Base-by-base conservation (phyloP, 1,140 invertebrate genomes). In the Mesaphorura yosii region DNA sequence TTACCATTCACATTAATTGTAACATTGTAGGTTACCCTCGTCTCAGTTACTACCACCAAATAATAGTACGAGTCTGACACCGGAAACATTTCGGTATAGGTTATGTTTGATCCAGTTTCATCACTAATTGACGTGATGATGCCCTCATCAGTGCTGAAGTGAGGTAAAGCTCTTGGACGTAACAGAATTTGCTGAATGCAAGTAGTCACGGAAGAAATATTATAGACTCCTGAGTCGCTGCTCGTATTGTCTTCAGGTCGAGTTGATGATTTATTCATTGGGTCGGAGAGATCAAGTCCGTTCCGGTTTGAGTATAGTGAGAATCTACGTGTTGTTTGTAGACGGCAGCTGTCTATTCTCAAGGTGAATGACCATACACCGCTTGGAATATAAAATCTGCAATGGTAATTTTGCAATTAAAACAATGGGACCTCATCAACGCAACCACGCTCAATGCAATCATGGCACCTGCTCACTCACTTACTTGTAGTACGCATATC, bases 31-130 rank as follows among this genome's bases (percentile, higher is more conserved):
- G 66, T 62, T 44, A 74, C 69, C 25, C 69, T 63, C 48, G 68
- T 72, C 52, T 67, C 67, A 3, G 75, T 70, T 28, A 72, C 65
- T 27, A 77, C 65, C 55, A 75, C 61, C 38, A 76, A 61, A 66
- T 76, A 76, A 62, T 76, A 76, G 66, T 75, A 76, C 42, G 68
- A 68, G 58, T 76, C 72, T 56, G 73, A 70, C 52, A 64, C 72
- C 15, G 75, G 75, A n/a, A 71, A 64, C n/a, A 57, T 58, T 66
- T 72, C 71, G 19, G 48, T 64, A n/a, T 57, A 48, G 7, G 10
- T 25, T 53, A 73, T 73, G 4, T 63, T 66, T 38, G 72, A 69
- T 38, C 62, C 67, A 58, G 58, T 64, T 22, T 65, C 64, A 34
- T 62, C 64, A n/a, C n/a, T n/a, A n/a, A n/a, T n/a, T n/a, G n/a